A percentile compares a stretch with the other conserved stretches of the same genome.
Conservation (phyloP, 2,888 invertebrate genomes). For the Cyclophora albipunctata region DNA sequence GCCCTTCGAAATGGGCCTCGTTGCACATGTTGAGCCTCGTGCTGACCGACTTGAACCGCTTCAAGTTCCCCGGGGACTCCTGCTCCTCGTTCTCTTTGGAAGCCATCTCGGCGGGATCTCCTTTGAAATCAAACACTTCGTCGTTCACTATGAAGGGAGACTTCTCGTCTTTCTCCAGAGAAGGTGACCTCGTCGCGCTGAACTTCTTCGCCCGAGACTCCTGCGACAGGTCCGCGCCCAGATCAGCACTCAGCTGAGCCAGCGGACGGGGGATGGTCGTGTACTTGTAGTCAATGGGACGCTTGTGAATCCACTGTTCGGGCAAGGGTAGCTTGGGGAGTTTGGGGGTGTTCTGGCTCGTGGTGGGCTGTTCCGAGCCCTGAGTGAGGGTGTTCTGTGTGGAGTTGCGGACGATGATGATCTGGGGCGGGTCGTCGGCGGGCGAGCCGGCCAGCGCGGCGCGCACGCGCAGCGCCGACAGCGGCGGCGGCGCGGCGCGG, state of each 20-base stretch:
- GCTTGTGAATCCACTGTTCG: slow-evolving; percentile 64
- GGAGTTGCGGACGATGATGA: slow-evolving; percentile 31
- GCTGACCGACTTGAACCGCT: slow-evolving; percentile 59
- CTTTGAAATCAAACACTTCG: slow-evolving; percentile 60
- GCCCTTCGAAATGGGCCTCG: slow-evolving; percentile 44
- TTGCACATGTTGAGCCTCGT: slow-evolving; percentile 60
- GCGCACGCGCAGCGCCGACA: slow-evolving; percentile 20
- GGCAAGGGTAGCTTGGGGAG: slow-evolving; percentile 57
- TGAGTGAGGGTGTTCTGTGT: slow-evolving; percentile 2
- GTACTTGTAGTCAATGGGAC: slow-evolving; percentile 58
- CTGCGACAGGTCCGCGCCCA: slow-evolving; percentile 47
- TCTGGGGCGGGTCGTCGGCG: slow-evolving; percentile 30
- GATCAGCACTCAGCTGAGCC: slow-evolving; percentile 47
- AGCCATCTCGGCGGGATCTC: slow-evolving; percentile 34
- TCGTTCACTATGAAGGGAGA: slow-evolving; percentile 52
- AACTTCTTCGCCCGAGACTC: slow-evolving; percentile 55
- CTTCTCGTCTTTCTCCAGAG: slow-evolving; percentile 70
- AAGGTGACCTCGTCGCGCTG: slow-evolving; percentile 66
- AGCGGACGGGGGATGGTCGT: slow-evolving; percentile 54
- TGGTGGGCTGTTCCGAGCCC: slow-evolving; percentile 14
- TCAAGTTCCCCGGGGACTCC: slow-evolving; percentile 51
- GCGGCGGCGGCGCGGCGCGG: slow-evolving; percentile 21
- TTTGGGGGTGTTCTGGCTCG: slow-evolving; percentile 22
- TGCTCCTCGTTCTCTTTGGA: slow-evolving; percentile 35
- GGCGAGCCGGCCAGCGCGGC: slow-evolving; percentile 23